Evolutionary conservation across 2,888 invertebrate species (phyloP).

Genomic region (Brassicogethes aeneus): DNA sequence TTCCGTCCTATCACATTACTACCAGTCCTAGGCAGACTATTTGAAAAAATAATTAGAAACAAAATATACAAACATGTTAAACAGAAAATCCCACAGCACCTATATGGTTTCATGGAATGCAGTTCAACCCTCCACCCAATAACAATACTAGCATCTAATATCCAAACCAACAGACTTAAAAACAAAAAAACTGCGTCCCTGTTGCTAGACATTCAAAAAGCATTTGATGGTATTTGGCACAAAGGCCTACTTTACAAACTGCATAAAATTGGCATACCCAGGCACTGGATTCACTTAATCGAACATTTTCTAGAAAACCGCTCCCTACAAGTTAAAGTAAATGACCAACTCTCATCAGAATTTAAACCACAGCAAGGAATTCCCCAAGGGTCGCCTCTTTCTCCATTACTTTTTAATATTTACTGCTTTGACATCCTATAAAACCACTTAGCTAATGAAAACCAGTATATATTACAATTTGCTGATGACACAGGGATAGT

Average conservation of each 20-base stretch:
- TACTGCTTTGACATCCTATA: slow-evolving; percentile 3
- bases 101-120: background rate
- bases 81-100: background rate
- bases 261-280: background rate
- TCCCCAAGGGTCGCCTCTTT: slow-evolving; percentile 1
- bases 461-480: slow-evolving; percentile 4
- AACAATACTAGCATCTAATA: background rate
- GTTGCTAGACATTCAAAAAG: slow-evolving; percentile 3
- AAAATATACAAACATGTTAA: background rate
- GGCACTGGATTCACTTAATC: background rate
- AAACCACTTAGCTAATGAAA: background rate
- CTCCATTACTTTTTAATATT: slow-evolving; percentile 2
- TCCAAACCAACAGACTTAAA: background rate
- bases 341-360: slow-evolving; percentile 1
- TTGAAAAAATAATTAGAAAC: slow-evolving; percentile 1
- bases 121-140: background rate
- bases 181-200: slow-evolving; percentile 1
- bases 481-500: slow-evolving; percentile 4
- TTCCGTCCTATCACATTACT: background rate
- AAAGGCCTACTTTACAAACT: slow-evolving; percentile 4
- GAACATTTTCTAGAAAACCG: background rate
- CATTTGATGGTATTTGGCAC: slow-evolving; percentile 8
- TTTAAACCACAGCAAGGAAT: slow-evolving; percentile 2
- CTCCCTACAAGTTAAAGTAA: background rate
- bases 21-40: slow-evolving; percentile 1